phyloP scores from a whole-genome alignment of 1,140 invertebrate genomes.

The Euura lappo region DNA sequence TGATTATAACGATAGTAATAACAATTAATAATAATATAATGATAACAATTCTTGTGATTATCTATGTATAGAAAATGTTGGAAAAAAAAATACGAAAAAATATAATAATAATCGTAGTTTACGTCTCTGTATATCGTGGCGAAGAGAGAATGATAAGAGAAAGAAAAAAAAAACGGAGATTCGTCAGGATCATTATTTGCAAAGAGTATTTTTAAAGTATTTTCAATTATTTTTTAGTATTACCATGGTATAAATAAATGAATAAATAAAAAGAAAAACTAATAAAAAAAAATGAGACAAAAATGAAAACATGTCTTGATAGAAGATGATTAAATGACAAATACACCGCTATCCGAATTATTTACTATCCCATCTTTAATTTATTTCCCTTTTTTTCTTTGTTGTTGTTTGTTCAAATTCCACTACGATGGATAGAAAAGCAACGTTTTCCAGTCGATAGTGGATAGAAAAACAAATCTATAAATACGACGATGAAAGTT shows the following conservation, averaged over 20 bases:
- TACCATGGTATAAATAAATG: conserved; percentile 32
- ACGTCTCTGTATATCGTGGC: conserved; percentile 30
- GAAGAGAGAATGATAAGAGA: too few relatives aligned
- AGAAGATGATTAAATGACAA: conserved; percentile 50
- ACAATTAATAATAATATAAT: conserved; percentile 33
- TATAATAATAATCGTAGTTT: conserved; percentile 33
- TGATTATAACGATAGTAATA: conserved; percentile 23
- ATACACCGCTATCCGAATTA: background rate
- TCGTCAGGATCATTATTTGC: conserved; percentile 45
- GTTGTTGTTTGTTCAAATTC: too few relatives aligned
- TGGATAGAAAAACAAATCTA: too few relatives aligned
- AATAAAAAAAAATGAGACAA: conserved; percentile 37
- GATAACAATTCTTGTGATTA: conserved; percentile 44
- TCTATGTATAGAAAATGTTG: conserved; percentile 42
- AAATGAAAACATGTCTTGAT: conserved; percentile 40
- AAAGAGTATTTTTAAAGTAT: conserved; percentile 61
- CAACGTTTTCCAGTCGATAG: too few relatives aligned
- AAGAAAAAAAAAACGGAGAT: conserved; percentile 18
- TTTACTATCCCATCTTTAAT: background rate
- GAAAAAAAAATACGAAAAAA: conserved; percentile 16
- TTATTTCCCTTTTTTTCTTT: too few relatives aligned
- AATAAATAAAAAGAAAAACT: conserved; percentile 34
- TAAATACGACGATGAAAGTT: too few relatives aligned
- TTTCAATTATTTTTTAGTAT: conserved; percentile 59
- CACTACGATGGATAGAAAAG: too few relatives aligned